phyloP scores from a whole-genome alignment of 2,113 vertebrate genomes.

The Nothobranchius kuhntae region DNA sequence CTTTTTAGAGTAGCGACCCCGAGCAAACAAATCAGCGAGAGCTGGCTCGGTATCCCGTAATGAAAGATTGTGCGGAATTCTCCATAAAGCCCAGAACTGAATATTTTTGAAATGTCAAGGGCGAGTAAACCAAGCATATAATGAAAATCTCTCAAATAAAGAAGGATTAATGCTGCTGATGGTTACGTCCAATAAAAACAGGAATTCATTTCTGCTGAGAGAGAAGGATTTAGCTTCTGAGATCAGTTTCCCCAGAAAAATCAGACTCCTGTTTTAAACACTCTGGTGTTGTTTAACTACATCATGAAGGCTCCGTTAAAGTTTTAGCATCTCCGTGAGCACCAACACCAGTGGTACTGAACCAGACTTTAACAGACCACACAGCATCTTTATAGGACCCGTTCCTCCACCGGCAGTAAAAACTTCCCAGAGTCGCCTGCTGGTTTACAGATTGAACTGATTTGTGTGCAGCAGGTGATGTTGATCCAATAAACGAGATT shows the following conservation, averaged over 20 bases:
- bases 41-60: background rate
- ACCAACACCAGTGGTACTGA: no score
- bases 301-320: no score
- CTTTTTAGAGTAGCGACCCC: background rate
- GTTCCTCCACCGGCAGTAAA: background rate
- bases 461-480: conserved; percentile 56
- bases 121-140: background rate
- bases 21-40: background rate
- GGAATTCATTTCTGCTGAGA: background rate
- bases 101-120: background rate
- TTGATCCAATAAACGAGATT: conserved; percentile 46
- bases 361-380: conserved; percentile 2
- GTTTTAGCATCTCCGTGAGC: no score
- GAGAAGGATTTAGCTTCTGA: background rate
- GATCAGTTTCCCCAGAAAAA: background rate
- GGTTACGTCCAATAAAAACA: background rate
- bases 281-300: background rate
- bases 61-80: background rate
- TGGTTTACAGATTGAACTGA: conserved; percentile 32
- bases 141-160: background rate
- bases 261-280: no score
- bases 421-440: conserved; percentile 1
- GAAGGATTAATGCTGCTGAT: background rate
- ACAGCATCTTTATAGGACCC: background rate
- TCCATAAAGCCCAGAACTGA: background rate